These are phyloP conservation scores for Drosophila melanica DNA, from an alignment of 1,140 invertebrate genomes.

Conservation along the genomic window DNA sequence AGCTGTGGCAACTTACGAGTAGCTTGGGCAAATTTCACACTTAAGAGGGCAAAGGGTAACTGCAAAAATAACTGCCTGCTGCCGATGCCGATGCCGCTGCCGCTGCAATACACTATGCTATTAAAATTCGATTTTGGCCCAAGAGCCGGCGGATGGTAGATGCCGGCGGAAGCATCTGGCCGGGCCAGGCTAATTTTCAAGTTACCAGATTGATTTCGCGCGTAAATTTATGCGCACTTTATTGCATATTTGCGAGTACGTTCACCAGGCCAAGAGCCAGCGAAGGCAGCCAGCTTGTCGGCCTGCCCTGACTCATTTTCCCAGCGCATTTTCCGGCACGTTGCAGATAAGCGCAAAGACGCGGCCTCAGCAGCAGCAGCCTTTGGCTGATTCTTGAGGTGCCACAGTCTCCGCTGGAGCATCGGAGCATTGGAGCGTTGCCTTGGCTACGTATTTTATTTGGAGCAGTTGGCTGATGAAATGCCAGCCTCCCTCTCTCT, in stretches of 20 bases:
- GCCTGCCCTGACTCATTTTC: constrained; percentile 53
- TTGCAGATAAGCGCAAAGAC: constrained; percentile 38
- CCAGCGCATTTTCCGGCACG: constrained; percentile 65
- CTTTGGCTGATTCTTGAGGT: background rate
- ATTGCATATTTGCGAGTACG: constrained; percentile 63
- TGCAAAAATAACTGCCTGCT: constrained; percentile 48
- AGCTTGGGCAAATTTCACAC: constrained; percentile 67
- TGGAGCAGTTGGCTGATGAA: constrained; percentile 74
- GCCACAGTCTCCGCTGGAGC: too few relatives aligned
- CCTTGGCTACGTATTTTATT: constrained; percentile 64
- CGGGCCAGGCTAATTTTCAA: constrained; percentile 59
- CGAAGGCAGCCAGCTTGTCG: background rate
- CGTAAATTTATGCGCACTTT: constrained; percentile 79
- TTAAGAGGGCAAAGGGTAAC: constrained; percentile 74
- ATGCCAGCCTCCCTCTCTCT: constrained; percentile 21
- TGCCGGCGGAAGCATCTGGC: background rate
- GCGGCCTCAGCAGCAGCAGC: background rate
- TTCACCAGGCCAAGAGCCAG: constrained; percentile 24
- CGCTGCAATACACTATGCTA: constrained; percentile 36
- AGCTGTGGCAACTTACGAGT: constrained; percentile 12
- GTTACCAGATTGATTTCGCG: constrained; percentile 73
- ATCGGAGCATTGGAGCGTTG: background rate
- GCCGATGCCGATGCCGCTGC: constrained; percentile 17
- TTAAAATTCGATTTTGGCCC: constrained; percentile 63
- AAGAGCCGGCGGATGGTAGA: too few relatives aligned